Evolutionary conservation across 2,888 invertebrate species (phyloP).

Genomic region (Dynastes hyllus): DNA sequence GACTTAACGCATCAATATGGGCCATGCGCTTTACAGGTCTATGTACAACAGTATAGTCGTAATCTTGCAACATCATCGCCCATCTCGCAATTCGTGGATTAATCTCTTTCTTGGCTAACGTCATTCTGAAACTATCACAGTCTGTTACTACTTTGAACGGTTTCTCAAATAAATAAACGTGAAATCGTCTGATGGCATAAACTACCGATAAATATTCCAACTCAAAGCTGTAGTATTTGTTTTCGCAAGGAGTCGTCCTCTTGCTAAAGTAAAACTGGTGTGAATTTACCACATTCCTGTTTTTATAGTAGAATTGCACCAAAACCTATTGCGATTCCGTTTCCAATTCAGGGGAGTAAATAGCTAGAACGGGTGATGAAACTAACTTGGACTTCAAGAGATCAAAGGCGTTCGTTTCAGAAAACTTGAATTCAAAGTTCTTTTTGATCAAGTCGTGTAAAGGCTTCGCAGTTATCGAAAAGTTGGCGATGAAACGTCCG

Average conservation of each 20-base stretch:
- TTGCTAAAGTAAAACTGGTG: slow-evolving; percentile 47
- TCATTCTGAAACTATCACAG: slow-evolving; percentile 58
- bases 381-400: slow-evolving; percentile 5
- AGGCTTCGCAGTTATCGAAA: slow-evolving; percentile 40
- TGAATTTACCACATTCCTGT: slow-evolving; percentile 51
- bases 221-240: slow-evolving; percentile 39
- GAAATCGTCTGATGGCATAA: slow-evolving; percentile 59
- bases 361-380: not conserved
- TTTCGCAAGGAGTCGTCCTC: slow-evolving; percentile 14
- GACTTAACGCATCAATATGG: slow-evolving; percentile 45
- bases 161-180: slow-evolving; percentile 60
- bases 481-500: slow-evolving; percentile 32
- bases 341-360: slow-evolving; percentile 50
- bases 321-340: slow-evolving; percentile 62
- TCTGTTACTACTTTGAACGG: slow-evolving; percentile 60
- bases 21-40: slow-evolving; percentile 48
- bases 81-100: slow-evolving; percentile 59
- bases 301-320: slow-evolving; percentile 63
- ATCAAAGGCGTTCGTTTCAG: slow-evolving; percentile 27
- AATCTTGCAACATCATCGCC: slow-evolving; percentile 62
- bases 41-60: slow-evolving; percentile 60
- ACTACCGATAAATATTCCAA: slow-evolving; percentile 53
- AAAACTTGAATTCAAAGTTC: slow-evolving; percentile 20
- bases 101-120: slow-evolving; percentile 60
- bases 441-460: slow-evolving; percentile 35